Percentiles rank a stretch among this genome's conserved stretches.
These are phyloP conservation scores for Etheostoma nigrum DNA, from an alignment of 2,797 vertebrate species.

Conservation along the genomic window DNA sequence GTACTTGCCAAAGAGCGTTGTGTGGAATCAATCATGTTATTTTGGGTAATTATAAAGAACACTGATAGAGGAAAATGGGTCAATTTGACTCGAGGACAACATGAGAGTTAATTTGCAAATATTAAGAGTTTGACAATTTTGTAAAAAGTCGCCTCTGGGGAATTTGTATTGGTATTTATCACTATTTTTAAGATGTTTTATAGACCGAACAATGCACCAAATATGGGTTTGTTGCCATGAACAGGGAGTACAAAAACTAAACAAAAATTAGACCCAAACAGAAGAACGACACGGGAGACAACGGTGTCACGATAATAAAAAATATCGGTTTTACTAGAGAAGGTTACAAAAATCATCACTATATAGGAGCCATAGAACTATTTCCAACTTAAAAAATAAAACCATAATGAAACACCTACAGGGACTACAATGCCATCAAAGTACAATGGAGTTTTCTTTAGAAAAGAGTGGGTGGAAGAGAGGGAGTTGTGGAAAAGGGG, in stretches of 20 bases:
- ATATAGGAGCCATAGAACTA: slow-evolving; percentile 87
- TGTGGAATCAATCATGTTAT: no score
- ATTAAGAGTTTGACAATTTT: no score
- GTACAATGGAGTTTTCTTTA: slow-evolving; percentile 85
- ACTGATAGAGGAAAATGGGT: no score
- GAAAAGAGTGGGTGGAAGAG: slow-evolving; percentile 73
- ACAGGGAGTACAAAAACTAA: background rate
- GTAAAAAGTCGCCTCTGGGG: no score
- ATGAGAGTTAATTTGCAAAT: no score
- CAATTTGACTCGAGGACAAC: no score
- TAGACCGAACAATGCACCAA: background rate
- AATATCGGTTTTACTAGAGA: slow-evolving; percentile 99
- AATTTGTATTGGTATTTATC: background rate
- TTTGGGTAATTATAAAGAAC: no score
- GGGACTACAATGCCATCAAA: slow-evolving; percentile 87
- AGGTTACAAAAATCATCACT: slow-evolving; percentile 98
- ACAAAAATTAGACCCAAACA: background rate
- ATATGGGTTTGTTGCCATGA: background rate
- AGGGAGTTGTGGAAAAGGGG: slow-evolving; percentile 31
- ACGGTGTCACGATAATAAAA: slow-evolving; percentile 97
- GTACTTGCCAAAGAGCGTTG: no score
- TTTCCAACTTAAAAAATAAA: slow-evolving; percentile 85
- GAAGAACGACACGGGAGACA: slow-evolving; percentile 88
- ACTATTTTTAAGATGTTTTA: background rate
- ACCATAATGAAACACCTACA: slow-evolving; percentile 87